Evolutionary conservation across 2,113 vertebrate species (phyloP), one percentile per base, ranked within the genome.

Genomic region (Noturus placidus): DNA sequence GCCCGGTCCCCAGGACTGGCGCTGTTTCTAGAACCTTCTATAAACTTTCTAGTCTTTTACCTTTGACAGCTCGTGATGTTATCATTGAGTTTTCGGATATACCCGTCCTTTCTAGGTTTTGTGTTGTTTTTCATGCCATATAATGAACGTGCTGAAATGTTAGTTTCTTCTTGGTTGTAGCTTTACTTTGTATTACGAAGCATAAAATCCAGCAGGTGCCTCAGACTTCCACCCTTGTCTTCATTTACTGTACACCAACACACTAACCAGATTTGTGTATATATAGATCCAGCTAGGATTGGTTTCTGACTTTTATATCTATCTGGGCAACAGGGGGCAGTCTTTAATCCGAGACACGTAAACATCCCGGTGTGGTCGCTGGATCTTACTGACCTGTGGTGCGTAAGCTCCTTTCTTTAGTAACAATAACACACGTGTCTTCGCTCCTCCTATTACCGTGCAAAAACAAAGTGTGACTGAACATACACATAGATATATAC

Each of bases 1-100:
- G 94, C 95, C 94, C 93, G 94, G 94, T 96, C 93, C 94, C 91
- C 90, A 92, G 94, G 94, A 94, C 94, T 94, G 95, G 92, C 94
- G 91, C 94, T 92, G 88, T 93, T 95, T 93, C 93, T 92, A 33
- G 1, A 65, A 52, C n/a, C 96, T 94, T 95, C 56, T 87, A 83
- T 82, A 70, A 82, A 86, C 79, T 56, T 82, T 30, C 74, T 54
- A 61, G 76, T 46, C 33, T 80, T 27, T 86, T 90, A 85, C 87
- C 56, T 93, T 89, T 86, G 54, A 79, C 30, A 93, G 93, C 94
- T 93, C 92, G 93, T 93, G 91, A 94, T 95, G 93, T 95, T 93
- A 94, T 95, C 89, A 93, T 92, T 91, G 91, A 92, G 88, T 93
- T 86, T 87, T 94, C 93, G 94, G 94, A 94, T 92, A 93, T 88